Conservation (phyloP, 2,888 invertebrate genomes). For the Xestia ashworthii region DNA sequence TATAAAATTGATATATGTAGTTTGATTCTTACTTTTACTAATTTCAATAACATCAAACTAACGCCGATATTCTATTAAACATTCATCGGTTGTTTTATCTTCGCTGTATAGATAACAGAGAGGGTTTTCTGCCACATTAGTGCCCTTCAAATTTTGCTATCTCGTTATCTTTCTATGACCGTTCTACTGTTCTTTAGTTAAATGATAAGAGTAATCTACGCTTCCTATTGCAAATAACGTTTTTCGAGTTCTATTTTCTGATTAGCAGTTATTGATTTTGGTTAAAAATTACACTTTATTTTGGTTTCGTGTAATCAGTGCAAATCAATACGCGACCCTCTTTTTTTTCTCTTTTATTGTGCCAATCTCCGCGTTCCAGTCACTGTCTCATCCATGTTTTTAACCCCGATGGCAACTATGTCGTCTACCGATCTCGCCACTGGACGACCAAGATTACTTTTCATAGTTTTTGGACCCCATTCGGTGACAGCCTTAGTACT, state of each 20-base stretch:
- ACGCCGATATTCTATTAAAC: slow-evolving; percentile 9
- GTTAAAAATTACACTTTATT: neutral
- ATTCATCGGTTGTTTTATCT: slow-evolving; percentile 12
- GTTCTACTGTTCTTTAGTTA: slow-evolving; percentile 1
- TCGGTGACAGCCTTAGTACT: no score
- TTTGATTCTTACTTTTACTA: neutral
- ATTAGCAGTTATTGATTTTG: neutral
- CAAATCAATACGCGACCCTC: neutral
- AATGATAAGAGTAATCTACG: slow-evolving; percentile 4
- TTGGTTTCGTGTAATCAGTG: neutral
- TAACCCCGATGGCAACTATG: no score
- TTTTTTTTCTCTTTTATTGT: no score
- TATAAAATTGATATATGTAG: neutral
- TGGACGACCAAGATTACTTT: no score
- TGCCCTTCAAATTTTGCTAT: slow-evolving; percentile 26
- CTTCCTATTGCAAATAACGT: neutral
- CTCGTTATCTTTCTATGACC: slow-evolving; percentile 33
- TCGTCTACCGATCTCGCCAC: no score
- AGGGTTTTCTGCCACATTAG: slow-evolving; percentile 8
- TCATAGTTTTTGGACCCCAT: no score
- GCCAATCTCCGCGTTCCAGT: no score
- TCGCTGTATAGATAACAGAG: slow-evolving; percentile 5
- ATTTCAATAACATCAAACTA: neutral
- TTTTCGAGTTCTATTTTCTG: neutral
- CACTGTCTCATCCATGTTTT: no score